These are phyloP conservation scores for Climacteris rufus DNA, from an alignment of 2,113 vertebrate species.

Conservation along the genomic window DNA sequence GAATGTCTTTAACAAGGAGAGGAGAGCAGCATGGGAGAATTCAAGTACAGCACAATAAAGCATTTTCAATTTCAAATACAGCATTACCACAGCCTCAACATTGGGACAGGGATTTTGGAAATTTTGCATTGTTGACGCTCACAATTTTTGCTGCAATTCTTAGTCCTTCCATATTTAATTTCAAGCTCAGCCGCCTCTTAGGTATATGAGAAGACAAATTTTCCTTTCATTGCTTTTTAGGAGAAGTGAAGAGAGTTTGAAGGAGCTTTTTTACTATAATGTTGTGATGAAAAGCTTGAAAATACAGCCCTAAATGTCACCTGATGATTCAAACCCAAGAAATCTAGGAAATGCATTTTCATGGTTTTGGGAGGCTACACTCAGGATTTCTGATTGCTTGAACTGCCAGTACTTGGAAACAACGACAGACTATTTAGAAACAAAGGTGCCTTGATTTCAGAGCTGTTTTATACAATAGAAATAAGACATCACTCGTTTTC, in stretches of 20 bases:
- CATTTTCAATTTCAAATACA: neutral
- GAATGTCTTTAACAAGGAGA: slow-evolving; percentile 4
- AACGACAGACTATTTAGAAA: slow-evolving; percentile 30
- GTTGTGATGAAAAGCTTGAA: neutral
- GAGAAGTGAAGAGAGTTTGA: neutral
- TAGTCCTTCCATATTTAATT: neutral
- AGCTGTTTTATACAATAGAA: neutral
- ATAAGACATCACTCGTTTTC: neutral
- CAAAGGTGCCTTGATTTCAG: slow-evolving; percentile 6
- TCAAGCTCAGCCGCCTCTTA: neutral
- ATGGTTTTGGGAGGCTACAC: neutral
- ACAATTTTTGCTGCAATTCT: neutral
- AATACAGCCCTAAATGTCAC: neutral
- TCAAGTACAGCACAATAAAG: slow-evolving; percentile 29
- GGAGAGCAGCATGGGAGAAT: slow-evolving; percentile 10
- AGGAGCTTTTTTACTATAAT: neutral
- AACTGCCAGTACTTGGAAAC: neutral
- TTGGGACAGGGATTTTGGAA: neutral
- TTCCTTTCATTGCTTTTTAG: neutral
- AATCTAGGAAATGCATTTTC: neutral
- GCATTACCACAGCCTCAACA: neutral
- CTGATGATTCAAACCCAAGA: neutral
- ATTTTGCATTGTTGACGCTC: neutral
- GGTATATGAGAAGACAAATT: neutral
- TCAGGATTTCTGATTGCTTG: neutral